These are phyloP conservation scores for Nesometra sesokonis DNA, from an alignment of 35 echinoderm and acorn worm genomes.

Conservation along the genomic window DNA sequence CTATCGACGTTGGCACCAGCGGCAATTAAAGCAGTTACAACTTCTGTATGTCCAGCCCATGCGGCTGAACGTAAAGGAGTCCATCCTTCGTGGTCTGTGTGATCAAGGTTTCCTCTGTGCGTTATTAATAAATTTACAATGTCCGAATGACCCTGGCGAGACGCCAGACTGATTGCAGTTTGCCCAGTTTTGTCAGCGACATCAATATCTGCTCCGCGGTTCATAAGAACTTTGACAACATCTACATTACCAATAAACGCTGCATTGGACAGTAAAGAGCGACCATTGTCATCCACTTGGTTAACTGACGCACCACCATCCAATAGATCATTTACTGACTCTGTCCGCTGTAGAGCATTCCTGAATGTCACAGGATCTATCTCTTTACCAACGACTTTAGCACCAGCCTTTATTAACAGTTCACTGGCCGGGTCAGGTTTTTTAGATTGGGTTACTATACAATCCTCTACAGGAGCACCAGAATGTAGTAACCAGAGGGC, in stretches of 20 bases:
- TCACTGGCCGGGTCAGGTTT: slow-evolving; percentile 65
- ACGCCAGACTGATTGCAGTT: slow-evolving; percentile 70
- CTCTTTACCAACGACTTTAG: slow-evolving; percentile 84
- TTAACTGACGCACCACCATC: slow-evolving; percentile 94
- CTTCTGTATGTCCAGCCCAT: slow-evolving; percentile 96
- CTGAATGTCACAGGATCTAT: slow-evolving; percentile 68
- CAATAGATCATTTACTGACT: slow-evolving; percentile 70
- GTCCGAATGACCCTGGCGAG: slow-evolving; percentile 85
- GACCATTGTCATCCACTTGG: slow-evolving; percentile 88
- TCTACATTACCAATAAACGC: slow-evolving; percentile 80
- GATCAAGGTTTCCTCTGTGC: slow-evolving; percentile 67
- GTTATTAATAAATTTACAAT: slow-evolving; percentile 61
- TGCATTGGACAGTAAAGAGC: slow-evolving; percentile 89
- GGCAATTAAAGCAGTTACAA: slow-evolving; percentile 63
- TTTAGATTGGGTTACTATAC: slow-evolving; percentile 50
- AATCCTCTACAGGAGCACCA: slow-evolving; percentile 83
- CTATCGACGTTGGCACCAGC: slow-evolving; percentile 89
- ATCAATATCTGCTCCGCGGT: slow-evolving; percentile 54
- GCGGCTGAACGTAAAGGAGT: slow-evolving; percentile 96
- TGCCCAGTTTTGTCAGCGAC: slow-evolving; percentile 85
- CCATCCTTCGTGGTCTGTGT: slow-evolving; percentile 96
- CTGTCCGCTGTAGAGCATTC: slow-evolving; percentile 84
- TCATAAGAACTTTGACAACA: slow-evolving; percentile 68
- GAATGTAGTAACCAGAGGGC: slow-evolving; percentile 83
- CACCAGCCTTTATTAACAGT: slow-evolving; percentile 76